A percentile compares a stretch with the other conserved stretches of the same genome.
Evolutionary conservation across 2,888 invertebrate species (phyloP).

Genomic region (Tenodera sinensis): DNA sequence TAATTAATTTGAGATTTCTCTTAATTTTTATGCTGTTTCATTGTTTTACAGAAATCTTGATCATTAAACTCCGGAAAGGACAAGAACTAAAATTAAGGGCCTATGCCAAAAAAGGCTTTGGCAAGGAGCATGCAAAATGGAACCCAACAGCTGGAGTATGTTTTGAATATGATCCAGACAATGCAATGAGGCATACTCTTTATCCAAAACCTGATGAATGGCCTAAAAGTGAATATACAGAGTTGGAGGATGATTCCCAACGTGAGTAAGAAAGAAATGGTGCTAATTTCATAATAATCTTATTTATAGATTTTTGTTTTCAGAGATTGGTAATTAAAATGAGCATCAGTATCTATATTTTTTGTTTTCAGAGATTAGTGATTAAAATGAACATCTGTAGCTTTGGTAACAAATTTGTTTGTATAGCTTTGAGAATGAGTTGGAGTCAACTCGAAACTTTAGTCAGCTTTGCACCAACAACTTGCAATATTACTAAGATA

Average conservation of each 20-base stretch:
- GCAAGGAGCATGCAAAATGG: constrained; percentile 99
- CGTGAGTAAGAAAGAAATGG: constrained; percentile 49
- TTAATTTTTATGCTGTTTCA: not conserved
- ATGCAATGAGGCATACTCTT: constrained; percentile 90
- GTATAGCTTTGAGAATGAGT: too few species aligned
- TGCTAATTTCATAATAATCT: too few species aligned
- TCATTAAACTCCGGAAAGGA: constrained; percentile 71
- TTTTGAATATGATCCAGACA: constrained; percentile 99
- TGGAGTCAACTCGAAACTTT: too few species aligned
- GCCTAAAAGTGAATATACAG: constrained; percentile 97
- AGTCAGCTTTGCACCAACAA: too few species aligned
- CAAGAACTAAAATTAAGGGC: constrained; percentile 93
- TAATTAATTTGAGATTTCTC: not conserved
- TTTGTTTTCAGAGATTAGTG: too few species aligned
- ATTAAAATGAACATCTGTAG: too few species aligned
- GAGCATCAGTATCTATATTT: too few species aligned
- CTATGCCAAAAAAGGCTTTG: constrained; percentile 94
- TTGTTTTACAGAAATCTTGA: constrained; percentile 55
- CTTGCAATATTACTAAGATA: too few species aligned
- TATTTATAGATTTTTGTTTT: too few species aligned
- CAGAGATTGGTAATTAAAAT: too few species aligned
- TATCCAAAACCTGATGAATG: constrained; percentile 97
- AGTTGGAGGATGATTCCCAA: constrained; percentile 82
- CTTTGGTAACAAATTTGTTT: too few species aligned
- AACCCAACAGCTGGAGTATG: constrained; percentile 98